Conservation (phyloP, 2,113 vertebrate species). For the Salvelinus alpinus region DNA sequence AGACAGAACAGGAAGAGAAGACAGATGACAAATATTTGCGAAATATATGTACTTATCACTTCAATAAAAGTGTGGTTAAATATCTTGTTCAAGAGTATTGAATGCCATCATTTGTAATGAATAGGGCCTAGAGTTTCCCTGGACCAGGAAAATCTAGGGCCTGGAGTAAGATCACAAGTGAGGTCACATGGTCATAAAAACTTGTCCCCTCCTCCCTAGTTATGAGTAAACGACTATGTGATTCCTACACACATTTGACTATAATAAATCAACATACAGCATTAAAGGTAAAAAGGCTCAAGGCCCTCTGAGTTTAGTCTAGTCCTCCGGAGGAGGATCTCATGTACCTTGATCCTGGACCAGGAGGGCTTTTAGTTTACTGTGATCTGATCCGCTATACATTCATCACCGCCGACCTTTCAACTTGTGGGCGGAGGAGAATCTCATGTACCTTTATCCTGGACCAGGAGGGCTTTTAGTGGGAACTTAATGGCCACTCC, state of each 20-base stretch:
- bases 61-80: neutral
- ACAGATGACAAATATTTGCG: neutral
- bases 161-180: too few species aligned
- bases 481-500: constrained; percentile 8
- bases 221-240: too few species aligned
- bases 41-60: neutral
- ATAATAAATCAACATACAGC: neutral
- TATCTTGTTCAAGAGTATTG: too few species aligned
- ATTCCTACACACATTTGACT: neutral
- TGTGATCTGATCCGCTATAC: constrained; percentile 1
- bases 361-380: neutral
- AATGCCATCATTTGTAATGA: too few species aligned
- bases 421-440: constrained; percentile 7
- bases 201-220: too few species aligned
- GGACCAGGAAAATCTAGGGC: too few species aligned
- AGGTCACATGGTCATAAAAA: too few species aligned
- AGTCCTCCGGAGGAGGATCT: constrained; percentile 3
- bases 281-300: neutral
- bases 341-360: neutral
- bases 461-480: neutral
- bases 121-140: too few species aligned
- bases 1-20: neutral
- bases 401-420: neutral
- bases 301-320: neutral
- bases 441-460: neutral